Percentiles rank a stretch among this genome's conserved stretches.
These are phyloP conservation scores for Oscheius sp. DNA, from an alignment of 2,888 invertebrate genomes.

Conservation along the genomic window DNA sequence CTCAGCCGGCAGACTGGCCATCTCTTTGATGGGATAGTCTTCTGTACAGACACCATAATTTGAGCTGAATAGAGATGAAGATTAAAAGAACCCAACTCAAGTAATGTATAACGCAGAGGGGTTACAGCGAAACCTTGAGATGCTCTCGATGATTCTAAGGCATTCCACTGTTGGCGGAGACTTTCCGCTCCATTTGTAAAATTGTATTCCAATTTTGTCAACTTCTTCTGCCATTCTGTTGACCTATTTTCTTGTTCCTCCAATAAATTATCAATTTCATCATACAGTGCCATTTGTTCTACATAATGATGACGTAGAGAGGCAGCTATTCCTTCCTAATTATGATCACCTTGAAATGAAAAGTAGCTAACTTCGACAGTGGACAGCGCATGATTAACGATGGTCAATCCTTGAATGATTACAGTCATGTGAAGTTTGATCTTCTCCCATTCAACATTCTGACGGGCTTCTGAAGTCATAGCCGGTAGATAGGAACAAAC, in stretches of 20 bases:
- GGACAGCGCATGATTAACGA: constrained; percentile 14
- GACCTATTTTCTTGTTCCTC: not conserved
- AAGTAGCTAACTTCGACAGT: constrained; percentile 9
- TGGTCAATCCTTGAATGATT: not conserved
- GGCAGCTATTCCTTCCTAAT: constrained; percentile 21
- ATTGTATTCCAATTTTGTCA: not conserved
- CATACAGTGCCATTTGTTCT: constrained; percentile 1
- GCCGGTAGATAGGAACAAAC: constrained; percentile 6
- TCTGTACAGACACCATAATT: not conserved
- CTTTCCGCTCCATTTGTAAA: not conserved
- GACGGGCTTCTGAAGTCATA: not conserved
- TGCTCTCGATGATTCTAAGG: constrained; percentile 17
- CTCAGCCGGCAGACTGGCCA: not conserved
- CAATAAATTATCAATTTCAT: not conserved
- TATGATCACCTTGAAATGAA: no score
- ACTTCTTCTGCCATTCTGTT: not conserved
- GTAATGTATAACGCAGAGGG: not conserved
- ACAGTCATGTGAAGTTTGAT: constrained; percentile 5
- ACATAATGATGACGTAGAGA: constrained; percentile 1
- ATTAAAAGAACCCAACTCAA: not conserved
- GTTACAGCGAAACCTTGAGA: constrained; percentile 11
- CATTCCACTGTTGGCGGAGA: constrained; percentile 18
- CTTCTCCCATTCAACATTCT: not conserved
- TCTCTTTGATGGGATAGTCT: not conserved
- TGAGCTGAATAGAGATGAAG: not conserved